Evolutionary conservation across 1,140 invertebrate species (phyloP).

Genomic region (Hypothenemus hampei): DNA sequence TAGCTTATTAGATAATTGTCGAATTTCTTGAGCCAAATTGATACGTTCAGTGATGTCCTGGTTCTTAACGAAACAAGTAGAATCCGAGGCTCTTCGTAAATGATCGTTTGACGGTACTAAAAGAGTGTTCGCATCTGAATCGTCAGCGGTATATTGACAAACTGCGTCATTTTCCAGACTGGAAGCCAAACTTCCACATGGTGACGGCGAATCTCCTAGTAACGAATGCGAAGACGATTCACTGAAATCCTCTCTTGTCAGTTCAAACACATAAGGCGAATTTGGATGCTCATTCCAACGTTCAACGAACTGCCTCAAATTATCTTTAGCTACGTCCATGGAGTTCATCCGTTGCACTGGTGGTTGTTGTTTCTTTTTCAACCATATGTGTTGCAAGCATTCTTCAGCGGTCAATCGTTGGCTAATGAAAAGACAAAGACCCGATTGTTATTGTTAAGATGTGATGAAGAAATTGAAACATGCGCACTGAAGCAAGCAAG

Average conservation of each 20-base stretch:
- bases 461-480: conserved; percentile 4
- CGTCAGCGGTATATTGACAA: no score
- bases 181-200: conserved; percentile 65
- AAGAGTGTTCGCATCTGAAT: no score
- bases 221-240: conserved; percentile 48
- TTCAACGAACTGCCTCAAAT: conserved; percentile 78
- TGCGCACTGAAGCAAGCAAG: conserved; percentile 29
- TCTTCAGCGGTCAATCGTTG: conserved; percentile 66
- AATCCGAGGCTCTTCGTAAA: conserved; percentile 66
- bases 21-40: conserved; percentile 72
- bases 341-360: conserved; percentile 46
- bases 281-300: conserved; percentile 81
- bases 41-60: conserved; percentile 55
- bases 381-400: conserved; percentile 71
- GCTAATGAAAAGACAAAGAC: conserved; percentile 55
- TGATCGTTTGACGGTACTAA: conserved; percentile 45
- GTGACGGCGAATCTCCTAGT: conserved; percentile 66
- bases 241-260: conserved; percentile 46
- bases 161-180: conserved; percentile 44
- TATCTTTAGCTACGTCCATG: conserved; percentile 79
- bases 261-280: conserved; percentile 75
- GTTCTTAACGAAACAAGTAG: conserved; percentile 57
- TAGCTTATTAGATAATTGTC: conserved; percentile 70
- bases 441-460: conserved; percentile 35
- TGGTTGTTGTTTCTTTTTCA: conserved; percentile 47